Evolutionary conservation across 92 coral and sea anemone genomes (phyloP).

Genomic region (Epizoanthus ramosus): DNA sequence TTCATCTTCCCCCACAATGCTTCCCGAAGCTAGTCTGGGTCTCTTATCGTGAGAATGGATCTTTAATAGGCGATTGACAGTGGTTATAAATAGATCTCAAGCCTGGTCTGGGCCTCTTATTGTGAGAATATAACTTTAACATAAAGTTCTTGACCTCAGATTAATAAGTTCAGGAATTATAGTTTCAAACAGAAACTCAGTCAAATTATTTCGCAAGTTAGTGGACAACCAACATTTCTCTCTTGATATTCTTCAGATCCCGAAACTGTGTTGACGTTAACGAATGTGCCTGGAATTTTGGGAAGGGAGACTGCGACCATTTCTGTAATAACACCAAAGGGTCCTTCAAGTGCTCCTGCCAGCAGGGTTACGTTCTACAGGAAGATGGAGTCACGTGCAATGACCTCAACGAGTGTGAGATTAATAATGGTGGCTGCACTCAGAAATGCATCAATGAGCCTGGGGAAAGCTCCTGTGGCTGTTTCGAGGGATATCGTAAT

Average conservation of each 20-base stretch:
- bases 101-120: too few species aligned
- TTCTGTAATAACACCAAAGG: constrained; percentile 85
- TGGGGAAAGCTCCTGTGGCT: constrained; percentile 72
- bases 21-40: too few species aligned
- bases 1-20: too few species aligned
- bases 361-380: constrained; percentile 67
- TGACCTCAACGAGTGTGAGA: constrained; percentile 81
- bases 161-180: too few species aligned
- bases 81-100: too few species aligned
- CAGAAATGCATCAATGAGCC: constrained; percentile 83
- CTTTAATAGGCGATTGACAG: too few species aligned
- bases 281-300: constrained; percentile 86
- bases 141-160: too few species aligned
- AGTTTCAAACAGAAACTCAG: too few species aligned
- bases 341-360: constrained; percentile 95
- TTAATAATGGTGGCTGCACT: constrained; percentile 81
- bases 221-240: too few species aligned
- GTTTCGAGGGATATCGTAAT: constrained; percentile 83
- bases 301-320: constrained; percentile 94
- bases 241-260: constrained; percentile 50
- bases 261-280: constrained; percentile 86
- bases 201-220: too few species aligned
- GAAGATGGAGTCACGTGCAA: constrained; percentile 77
- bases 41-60: too few species aligned
- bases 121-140: too few species aligned